Evolutionary conservation across 2,113 vertebrate genomes (phyloP), one percentile per base, ranked within the genome.

Genomic region (Haemorhous mexicanus): DNA sequence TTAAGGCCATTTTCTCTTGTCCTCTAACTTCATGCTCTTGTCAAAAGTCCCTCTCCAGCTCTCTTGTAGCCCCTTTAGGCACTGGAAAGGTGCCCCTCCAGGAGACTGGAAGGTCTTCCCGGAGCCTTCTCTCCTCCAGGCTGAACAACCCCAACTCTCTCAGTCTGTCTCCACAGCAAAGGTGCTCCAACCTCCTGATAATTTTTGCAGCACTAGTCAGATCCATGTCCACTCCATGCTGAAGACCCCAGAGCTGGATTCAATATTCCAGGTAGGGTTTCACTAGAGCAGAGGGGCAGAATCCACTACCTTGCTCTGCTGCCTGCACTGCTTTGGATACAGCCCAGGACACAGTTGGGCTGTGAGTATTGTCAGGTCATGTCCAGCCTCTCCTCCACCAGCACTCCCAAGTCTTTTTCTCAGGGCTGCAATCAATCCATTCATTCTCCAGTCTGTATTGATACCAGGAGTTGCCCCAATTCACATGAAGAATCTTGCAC

Each of bases 341-440:
- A 49, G 49, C 56, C 55, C 15, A 43, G 35, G 35, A 27, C 30
- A 32, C 0, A 0, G 6, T 1, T 41, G 47, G 21, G 41, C 39
- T 55, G 20, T 9, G 7, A 76, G 17, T 4, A 49, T 14, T 49
- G 41, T 22, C 0, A 0, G 12, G 15, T 62, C 21, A 43, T 19
- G 32, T 28, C 35, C 63, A 69, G 11, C 47, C 41, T 47, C 70
- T 35, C 55, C 43, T 23, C 63, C 55, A 56, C 14, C 55, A 84
- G 41, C 26, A 43, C 26, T 13, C 22, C 17, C 41, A 56, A 20
- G 43, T 14, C 49, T 56, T 66, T n/a, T 70, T 43, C 32, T 76
- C n/a, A 37, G 47, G 5, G 30, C 41, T 63, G 32, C 15, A 33
- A 35, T 70, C 35, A 76, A 62, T 55, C 41, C 35, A 23, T 69